phyloP scores from a whole-genome alignment of 2,888 invertebrate species.

The Scaptomyza cyrtandrae region DNA sequence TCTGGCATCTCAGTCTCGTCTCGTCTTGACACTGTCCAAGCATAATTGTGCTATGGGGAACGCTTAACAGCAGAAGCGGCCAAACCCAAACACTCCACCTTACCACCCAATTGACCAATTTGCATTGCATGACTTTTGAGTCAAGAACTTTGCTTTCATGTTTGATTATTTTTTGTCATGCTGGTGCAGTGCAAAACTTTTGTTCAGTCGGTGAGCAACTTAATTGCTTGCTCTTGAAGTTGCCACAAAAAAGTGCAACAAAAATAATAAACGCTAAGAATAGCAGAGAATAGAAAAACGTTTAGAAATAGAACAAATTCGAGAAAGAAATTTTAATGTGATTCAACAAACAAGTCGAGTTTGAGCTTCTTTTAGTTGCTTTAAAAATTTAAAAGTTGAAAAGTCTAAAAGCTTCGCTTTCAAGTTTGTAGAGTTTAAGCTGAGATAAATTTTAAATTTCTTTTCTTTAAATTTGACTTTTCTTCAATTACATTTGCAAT shows the following conservation, averaged over 20 bases:
- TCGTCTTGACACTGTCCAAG: conserved; percentile 36
- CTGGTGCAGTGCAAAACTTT: conserved; percentile 41
- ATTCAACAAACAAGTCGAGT: background rate
- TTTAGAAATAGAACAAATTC: no score
- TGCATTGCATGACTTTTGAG: conserved; percentile 61
- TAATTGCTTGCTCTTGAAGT: conserved; percentile 46
- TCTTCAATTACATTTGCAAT: background rate
- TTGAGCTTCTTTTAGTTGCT: no score
- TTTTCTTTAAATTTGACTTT: background rate
- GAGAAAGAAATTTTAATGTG: no score
- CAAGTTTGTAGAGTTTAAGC: no score
- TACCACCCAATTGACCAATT: conserved; percentile 20
- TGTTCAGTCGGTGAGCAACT: conserved; percentile 10
- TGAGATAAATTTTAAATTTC: background rate
- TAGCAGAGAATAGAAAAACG: background rate
- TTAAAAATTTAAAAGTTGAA: no score
- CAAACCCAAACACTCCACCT: background rate
- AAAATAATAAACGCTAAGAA: background rate
- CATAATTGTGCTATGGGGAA: conserved; percentile 59
- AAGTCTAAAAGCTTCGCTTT: no score
- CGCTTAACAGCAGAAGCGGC: conserved; percentile 50
- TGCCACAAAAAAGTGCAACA: conserved; percentile 12
- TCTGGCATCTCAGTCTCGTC: conserved; percentile 2
- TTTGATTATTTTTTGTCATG: conserved; percentile 43
- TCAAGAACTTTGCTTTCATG: conserved; percentile 47